Conservation (phyloP, 2,113 vertebrate species). For the Nipponia nippon region DNA sequence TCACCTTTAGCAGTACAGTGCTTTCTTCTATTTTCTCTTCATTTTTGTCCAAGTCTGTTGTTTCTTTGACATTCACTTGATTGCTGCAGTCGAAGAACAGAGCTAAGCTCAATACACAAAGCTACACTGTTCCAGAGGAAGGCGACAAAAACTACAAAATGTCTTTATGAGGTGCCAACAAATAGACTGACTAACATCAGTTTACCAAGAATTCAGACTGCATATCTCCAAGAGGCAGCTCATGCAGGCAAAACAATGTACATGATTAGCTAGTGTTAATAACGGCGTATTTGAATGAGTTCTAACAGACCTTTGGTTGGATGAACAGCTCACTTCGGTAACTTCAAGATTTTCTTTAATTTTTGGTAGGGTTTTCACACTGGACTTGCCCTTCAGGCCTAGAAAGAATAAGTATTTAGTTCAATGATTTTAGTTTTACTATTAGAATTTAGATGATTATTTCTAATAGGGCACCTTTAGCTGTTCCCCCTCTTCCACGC, state of each 20-base stretch:
- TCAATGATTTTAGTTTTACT: neutral
- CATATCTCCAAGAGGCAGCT: neutral
- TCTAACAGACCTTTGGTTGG: constrained; percentile 44
- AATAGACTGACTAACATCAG: neutral
- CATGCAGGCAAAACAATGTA: neutral
- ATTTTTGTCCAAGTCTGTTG: neutral
- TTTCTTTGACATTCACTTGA: neutral
- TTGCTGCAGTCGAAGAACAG: constrained; percentile 9
- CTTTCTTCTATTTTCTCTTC: neutral
- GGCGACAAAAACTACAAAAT: neutral
- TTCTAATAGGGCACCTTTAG: neutral
- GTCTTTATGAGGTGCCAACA: neutral
- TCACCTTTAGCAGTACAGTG: constrained; percentile 13
- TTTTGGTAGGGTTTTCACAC: neutral
- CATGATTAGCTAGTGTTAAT: neutral
- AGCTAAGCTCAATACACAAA: neutral
- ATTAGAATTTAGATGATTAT: neutral
- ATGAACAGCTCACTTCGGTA: neutral
- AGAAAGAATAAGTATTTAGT: neutral
- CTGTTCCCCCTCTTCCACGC: neutral
- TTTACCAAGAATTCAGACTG: neutral
- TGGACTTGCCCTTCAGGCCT: neutral
- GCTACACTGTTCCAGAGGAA: neutral
- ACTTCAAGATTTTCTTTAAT: constrained; percentile 54
- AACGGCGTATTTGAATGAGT: neutral